Base-by-base conservation (phyloP, 2,888 invertebrate species). In the Chaetoderma sp. region DNA sequence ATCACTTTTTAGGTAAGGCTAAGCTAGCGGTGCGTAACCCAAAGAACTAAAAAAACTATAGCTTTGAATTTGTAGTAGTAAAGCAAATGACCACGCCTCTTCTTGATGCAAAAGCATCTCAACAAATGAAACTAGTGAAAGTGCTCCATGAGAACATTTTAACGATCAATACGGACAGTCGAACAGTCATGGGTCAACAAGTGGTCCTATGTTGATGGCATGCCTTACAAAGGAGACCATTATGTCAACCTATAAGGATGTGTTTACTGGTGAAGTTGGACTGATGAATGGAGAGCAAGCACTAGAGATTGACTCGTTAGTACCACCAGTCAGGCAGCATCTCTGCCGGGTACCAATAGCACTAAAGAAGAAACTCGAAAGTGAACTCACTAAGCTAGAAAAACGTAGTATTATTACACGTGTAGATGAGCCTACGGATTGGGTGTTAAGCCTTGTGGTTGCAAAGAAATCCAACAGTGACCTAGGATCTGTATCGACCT, bases 401-500 rank as follows among this genome's bases (percentile, higher is more conserved):
- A 58, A 25, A 33, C 21, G 10, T 21, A 49, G 10, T 25, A 36
- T 70, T 1, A 66, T 67, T 16, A 23, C 42, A 8, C 50, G 32
- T 28, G 61, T 61, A 10, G 45, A 54, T 10, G 44, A 25, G 32
- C 68, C 66, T 30, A 72, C 70, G 32, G 70, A 68, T 28, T 70
- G 72, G 72, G 56, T 70, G 16, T 68, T 66, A 10, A 54, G 56
- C 4, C 4, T 70, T 33, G 66, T 72, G 10, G 58, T 69, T 5
- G 66, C 61, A 0, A 57, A 18, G 4, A 63, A 64, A 54, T 32
- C 32, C 6, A 56, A 4, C 36, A 52, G 56, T 1, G 67, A 67
- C 44, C 39, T 67, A 18, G 1, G 68, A 21, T 67, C 4, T 70
- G 67, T 36, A 63, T 70, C 4, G 70, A 71, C 45, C 71, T 65